A percentile compares a stretch with the other conserved stretches of the same genome.
phyloP scores from a whole-genome alignment of 2,888 invertebrate species.

The Acrobasis repandana region DNA sequence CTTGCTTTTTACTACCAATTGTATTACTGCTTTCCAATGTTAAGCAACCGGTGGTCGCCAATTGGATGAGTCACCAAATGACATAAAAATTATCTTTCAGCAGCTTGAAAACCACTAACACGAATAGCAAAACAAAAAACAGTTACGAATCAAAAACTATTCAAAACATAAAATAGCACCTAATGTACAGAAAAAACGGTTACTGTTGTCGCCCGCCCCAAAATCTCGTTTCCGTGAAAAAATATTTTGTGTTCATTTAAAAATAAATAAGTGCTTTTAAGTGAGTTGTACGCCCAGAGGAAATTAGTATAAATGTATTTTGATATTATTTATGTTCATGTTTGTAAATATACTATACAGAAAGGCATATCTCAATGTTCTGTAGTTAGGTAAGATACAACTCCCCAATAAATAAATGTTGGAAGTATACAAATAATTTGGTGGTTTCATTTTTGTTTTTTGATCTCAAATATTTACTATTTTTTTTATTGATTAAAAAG shows the following conservation, averaged over 20 bases:
- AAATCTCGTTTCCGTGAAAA: no score
- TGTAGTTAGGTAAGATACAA: conserved; percentile 63
- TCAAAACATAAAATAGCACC: no score
- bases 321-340: conserved; percentile 80
- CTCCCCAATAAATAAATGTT: conserved; percentile 70
- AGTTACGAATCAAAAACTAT: no score
- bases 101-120: no score
- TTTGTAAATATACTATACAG: conserved; percentile 77
- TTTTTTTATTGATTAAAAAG: neutral
- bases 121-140: no score
- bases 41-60: no score
- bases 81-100: no score
- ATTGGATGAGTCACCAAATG: no score
- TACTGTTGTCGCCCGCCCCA: no score
- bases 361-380: conserved; percentile 80
- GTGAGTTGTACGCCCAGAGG: conserved; percentile 33
- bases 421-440: conserved; percentile 45
- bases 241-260: conserved; percentile 51
- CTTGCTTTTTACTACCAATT: no score
- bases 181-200: no score
- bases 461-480: neutral
- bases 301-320: conserved; percentile 65
- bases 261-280: conserved; percentile 34
- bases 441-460: conserved; percentile 50
- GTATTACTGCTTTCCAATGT: no score